Conservation (phyloP, 2,888 invertebrate genomes). For the Lysandra coridon region DNA sequence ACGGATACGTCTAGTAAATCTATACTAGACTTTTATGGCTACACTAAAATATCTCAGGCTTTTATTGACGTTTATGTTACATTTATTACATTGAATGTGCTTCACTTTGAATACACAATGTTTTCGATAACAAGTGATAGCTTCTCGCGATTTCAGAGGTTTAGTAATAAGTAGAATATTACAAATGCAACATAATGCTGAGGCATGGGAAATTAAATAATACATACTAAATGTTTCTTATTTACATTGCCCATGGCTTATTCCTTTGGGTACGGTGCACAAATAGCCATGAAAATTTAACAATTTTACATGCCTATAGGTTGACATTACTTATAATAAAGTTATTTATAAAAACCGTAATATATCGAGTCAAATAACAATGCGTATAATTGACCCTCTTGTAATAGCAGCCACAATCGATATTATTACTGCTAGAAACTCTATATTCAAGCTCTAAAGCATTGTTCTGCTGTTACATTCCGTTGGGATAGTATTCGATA, state of each 20-base stretch:
- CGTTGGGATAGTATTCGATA: neutral
- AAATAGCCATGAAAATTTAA: no score
- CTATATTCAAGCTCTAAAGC: neutral
- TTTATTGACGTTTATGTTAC: slow-evolving; percentile 16
- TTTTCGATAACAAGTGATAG: neutral
- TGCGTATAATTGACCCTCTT: neutral
- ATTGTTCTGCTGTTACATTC: neutral
- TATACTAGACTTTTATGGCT: slow-evolving; percentile 12
- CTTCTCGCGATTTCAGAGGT: neutral
- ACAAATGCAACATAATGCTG: neutral
- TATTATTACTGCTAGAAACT: neutral
- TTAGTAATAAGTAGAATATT: neutral
- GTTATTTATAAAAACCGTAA: neutral
- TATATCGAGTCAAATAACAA: neutral
- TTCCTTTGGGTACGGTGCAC: no score
- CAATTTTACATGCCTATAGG: no score
- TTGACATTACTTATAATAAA: no score
- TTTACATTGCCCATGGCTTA: no score
- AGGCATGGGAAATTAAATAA: neutral
- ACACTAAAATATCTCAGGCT: slow-evolving; percentile 5
- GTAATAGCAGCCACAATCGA: neutral
- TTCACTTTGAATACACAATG: neutral
- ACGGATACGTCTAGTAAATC: slow-evolving; percentile 24
- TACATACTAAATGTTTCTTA: no score
- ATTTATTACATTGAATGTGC: neutral